Percentiles rank a stretch among this genome's conserved stretches.
These are phyloP conservation scores for Indicator indicator DNA, from an alignment of 2,113 vertebrate species.

Conservation along the genomic window DNA sequence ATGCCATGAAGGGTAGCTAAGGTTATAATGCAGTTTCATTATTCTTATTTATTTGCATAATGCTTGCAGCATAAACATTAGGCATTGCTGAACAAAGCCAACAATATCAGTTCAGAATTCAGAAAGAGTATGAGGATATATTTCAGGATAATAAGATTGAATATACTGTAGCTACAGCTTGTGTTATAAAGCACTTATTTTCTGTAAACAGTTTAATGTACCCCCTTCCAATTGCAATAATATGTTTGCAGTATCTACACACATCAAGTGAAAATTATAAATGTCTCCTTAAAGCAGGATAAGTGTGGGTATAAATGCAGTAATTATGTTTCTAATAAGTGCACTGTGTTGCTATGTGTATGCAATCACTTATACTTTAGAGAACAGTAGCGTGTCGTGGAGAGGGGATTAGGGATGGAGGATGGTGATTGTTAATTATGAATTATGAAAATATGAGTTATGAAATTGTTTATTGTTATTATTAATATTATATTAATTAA, in stretches of 20 bases:
- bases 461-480: too few species aligned
- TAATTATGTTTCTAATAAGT: not conserved
- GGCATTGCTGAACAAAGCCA: conserved; percentile 16
- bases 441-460: too few species aligned
- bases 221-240: conserved; percentile 27
- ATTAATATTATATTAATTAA: too few species aligned
- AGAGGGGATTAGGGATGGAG: too few species aligned
- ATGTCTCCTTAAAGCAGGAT: not conserved
- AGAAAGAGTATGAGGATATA: not conserved
- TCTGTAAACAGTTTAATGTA: conserved; percentile 29
- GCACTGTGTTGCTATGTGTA: not conserved
- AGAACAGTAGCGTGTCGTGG: not conserved
- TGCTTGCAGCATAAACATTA: conserved; percentile 6
- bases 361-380: not conserved
- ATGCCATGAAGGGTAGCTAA: not conserved
- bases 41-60: conserved; percentile 22
- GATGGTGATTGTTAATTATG: too few species aligned
- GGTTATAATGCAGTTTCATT: not conserved
- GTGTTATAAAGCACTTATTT: conserved; percentile 31
- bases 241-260: not conserved
- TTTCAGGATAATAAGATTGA: not conserved
- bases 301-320: not conserved
- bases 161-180: not conserved
- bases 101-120: conserved; percentile 4
- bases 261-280: not conserved